Base-by-base conservation (phyloP, 2,113 vertebrate genomes). In the Mixornis gularis region DNA sequence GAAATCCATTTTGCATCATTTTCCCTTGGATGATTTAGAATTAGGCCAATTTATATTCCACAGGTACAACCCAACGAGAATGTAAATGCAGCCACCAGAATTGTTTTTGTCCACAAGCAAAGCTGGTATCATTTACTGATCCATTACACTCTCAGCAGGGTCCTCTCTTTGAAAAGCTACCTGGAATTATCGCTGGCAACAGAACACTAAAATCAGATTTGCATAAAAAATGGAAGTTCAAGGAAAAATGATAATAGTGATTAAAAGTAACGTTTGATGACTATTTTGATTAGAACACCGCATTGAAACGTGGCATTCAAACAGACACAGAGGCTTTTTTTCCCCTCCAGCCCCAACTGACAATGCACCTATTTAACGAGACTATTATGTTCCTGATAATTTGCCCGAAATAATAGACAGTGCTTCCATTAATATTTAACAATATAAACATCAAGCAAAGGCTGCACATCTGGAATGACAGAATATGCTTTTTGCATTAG, bases 111-210 rank as follows among this genome's bases (percentile, higher is more conserved):
- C 94, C 77, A 38, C 7, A 10, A 87, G 87, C 68, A 83, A 94
- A 90, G 82, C 86, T 63, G 63, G 90, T 92, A 81, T 95, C 94
- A 71, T 93, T 96, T 93, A 92, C 97, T 96, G 96, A 98, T 97
- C 97, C 96, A 95, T 98, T 97, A 96, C 94, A 86, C 68, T 95
- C 96, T 87, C 94, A 85, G 89, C 70, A 44, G 97, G 94, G 71
- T 65, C 79, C 87, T 92, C 96, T 96, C 85, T 96, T 96, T 95
- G 76, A 41, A 95, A 97, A 95, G 78, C 94, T 95, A 95, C 97
- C 94, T 96, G 95, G 92, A 95, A 96, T 96, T 94, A 93, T 65
- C 77, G 32, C 80, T 88, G 79, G 83, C 88, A 83, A 72, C 41
- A 92, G 77, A 91, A 87, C 60, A 73, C 73, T 59, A 79, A 96